These are phyloP conservation scores for Rhea americana DNA, from an alignment of 2,113 vertebrate genomes.

Conservation along the genomic window DNA sequence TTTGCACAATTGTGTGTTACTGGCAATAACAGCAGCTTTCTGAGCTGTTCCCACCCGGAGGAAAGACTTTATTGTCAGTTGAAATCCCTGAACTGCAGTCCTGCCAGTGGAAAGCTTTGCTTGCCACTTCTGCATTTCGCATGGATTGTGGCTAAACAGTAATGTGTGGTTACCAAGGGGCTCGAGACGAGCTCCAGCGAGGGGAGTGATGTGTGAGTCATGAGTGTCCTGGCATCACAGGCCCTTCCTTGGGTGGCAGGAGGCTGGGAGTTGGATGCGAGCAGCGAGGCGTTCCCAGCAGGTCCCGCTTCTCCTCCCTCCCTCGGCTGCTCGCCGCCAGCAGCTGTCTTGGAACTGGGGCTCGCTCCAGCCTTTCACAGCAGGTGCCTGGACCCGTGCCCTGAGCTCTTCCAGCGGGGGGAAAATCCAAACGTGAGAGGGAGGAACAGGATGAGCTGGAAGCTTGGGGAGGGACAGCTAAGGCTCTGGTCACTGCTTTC, in stretches of 20 bases:
- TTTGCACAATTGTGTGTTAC: neutral
- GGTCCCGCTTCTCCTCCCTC: neutral
- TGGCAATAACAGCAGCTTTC: neutral
- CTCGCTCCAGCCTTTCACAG: neutral
- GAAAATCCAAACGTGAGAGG: neutral
- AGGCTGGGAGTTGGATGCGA: neutral
- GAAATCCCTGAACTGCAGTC: neutral
- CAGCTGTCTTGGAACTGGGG: conserved; percentile 9
- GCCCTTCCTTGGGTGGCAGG: neutral
- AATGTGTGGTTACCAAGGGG: neutral
- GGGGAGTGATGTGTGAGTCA: neutral
- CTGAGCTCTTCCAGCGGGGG: neutral
- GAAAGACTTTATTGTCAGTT: neutral
- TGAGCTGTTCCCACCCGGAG: neutral
- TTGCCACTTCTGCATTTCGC: conserved; percentile 42
- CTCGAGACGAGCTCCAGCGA: neutral
- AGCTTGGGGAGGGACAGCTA: rapidly evolving
- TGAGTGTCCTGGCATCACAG: neutral
- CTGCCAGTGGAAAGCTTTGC: conserved; percentile 18
- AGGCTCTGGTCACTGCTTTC: rapidly evolving
- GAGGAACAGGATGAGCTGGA: neutral
- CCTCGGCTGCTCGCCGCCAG: rapidly evolving
- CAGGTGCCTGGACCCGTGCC: conserved; percentile 47
- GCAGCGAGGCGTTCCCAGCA: neutral
- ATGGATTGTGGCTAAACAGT: conserved; percentile 6